Evolutionary conservation across 2,888 invertebrate genomes (phyloP).

Genomic region (Teinopalpus imperialis): DNA sequence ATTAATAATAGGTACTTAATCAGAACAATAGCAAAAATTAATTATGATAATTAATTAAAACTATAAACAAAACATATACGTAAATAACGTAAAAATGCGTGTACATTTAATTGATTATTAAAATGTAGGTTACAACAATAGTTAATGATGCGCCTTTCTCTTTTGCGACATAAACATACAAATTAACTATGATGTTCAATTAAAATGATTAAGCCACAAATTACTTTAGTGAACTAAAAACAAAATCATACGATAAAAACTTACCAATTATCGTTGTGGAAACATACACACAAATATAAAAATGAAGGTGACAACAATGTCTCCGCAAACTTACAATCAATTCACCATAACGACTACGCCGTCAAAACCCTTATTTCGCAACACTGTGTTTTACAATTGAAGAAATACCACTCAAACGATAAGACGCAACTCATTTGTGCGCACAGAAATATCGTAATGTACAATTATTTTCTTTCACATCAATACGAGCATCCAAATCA

Average conservation of each 20-base stretch:
- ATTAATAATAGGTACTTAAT: no score
- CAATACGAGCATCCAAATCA: conserved; percentile 19
- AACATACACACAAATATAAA: conserved; percentile 25
- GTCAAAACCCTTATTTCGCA: background rate
- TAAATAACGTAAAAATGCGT: no score
- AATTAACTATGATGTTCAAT: background rate
- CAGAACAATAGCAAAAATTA: no score
- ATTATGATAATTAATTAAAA: no score
- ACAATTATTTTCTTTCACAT: conserved; percentile 20
- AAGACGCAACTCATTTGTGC: conserved; percentile 14
- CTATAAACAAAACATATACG: no score
- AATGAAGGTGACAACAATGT: conserved; percentile 33
- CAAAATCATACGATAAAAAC: background rate
- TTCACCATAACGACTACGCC: conserved; percentile 33
- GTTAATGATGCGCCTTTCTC: conserved; percentile 36
- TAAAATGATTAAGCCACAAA: conserved; percentile 5
- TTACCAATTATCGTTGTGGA: background rate
- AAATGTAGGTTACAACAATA: conserved; percentile 33
- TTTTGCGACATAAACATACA: conserved; percentile 25
- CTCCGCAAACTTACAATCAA: conserved; percentile 38
- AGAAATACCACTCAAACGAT: conserved; percentile 4
- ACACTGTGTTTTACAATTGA: conserved; percentile 6
- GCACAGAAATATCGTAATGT: conserved; percentile 1
- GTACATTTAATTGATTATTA: no score
- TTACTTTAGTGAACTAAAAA: background rate